Conservation (phyloP, 92 coral and sea anemone species). For the Palythoa caribaeorum region DNA sequence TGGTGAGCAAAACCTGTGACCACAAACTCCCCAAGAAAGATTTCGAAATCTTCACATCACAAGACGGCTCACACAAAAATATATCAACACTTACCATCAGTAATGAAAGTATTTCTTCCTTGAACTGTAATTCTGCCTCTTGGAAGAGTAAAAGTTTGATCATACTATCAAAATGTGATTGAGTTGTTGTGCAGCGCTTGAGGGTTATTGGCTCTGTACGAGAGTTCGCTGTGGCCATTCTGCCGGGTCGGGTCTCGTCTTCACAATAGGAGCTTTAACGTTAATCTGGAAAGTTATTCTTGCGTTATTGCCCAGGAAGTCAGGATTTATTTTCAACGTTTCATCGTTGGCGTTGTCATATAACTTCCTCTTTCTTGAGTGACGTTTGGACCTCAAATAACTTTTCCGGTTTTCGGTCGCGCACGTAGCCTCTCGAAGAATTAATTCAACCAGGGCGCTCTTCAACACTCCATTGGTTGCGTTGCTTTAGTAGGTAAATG, state of each 20-base stretch:
- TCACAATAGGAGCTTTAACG: constrained; percentile 26
- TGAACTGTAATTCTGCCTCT: constrained; percentile 94
- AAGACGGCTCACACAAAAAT: constrained; percentile 13
- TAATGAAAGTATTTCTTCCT: constrained; percentile 92
- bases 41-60: constrained; percentile 18
- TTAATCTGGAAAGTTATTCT: constrained; percentile 23
- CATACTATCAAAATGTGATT: constrained; percentile 83
- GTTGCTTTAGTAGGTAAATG: background rate
- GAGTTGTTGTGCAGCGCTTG: background rate
- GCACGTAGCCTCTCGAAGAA: background rate
- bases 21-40: background rate
- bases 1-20: background rate
- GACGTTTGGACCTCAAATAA: constrained; percentile 22
- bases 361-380: constrained; percentile 15
- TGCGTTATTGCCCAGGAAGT: constrained; percentile 41
- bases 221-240: constrained; percentile 45
- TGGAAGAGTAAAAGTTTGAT: constrained; percentile 86
- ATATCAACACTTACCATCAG: constrained; percentile 79
- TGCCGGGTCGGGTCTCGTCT: background rate
- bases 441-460: background rate
- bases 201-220: constrained; percentile 11
- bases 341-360: background rate
- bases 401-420: constrained; percentile 21
- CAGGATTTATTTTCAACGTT: background rate
- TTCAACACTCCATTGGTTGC: background rate